These are phyloP conservation scores for Burhinus oedicnemus DNA, from an alignment of 2,113 vertebrate genomes.

Conservation along the genomic window DNA sequence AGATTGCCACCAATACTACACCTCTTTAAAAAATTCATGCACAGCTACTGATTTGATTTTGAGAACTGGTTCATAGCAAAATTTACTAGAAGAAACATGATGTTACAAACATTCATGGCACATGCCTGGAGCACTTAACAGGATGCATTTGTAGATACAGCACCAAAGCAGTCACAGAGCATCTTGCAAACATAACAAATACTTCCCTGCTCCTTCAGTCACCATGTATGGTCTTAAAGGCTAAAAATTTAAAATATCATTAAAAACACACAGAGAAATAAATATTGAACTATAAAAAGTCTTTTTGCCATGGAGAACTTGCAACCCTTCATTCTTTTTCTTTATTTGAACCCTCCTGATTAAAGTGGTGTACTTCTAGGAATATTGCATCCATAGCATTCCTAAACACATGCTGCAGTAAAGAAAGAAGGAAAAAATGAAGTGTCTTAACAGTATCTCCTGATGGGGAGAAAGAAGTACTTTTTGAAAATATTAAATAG, in stretches of 20 bases:
- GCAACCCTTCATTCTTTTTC: background rate
- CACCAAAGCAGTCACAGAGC: background rate
- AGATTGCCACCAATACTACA: background rate
- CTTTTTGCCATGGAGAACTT: background rate
- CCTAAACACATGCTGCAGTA: background rate
- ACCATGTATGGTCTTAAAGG: background rate
- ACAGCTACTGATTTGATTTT: background rate
- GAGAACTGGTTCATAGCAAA: background rate
- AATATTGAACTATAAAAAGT: background rate
- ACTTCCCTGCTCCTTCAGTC: background rate
- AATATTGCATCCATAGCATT: background rate
- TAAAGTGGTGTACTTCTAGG: background rate
- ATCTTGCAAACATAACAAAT: background rate
- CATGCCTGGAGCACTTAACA: background rate
- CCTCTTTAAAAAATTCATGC: background rate
- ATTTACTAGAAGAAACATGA: background rate
- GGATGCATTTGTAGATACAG: background rate
- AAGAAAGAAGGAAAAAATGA: background rate
- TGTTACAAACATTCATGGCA: background rate
- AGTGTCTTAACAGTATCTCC: background rate
- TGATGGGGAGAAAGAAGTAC: background rate
- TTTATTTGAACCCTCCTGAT: background rate
- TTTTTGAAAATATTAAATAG: background rate
- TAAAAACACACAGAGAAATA: background rate
- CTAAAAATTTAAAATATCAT: background rate